Base-by-base conservation (phyloP, 37 sponge, comb jelly and placozoan genomes). In the Diacarnus erythraeanus region DNA sequence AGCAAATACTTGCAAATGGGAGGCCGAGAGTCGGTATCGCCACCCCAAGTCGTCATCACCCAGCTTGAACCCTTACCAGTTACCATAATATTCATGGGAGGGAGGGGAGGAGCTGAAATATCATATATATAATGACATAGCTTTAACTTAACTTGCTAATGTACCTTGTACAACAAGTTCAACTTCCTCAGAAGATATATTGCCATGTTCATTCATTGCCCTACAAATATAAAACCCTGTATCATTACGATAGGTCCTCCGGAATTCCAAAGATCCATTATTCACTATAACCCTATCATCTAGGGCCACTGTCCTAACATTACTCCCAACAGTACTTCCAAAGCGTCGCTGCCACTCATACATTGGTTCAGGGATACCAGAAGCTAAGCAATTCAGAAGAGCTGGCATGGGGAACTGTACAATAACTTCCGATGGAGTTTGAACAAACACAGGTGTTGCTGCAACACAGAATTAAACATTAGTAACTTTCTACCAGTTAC, bases 91-190 rank as follows among this genome's bases (percentile, higher is more conserved):
- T 34, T 58, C 9, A 42, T 35, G 59, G 77, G 84, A 5, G 69
- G 67, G 26, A 77, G 77, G 22, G 84, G 59, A 30, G 77, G 60
- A 69, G 70, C 70, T 68, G 34, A 42, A 41, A 59, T 47, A 75
- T 1, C 17, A 59, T 15, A 12, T 15, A 15, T 12, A 47, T 12
- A 47, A 15, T 47, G 51, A 47, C 51, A 47, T 6, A 12, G 10
- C 6, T 47, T 47, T 6, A 12, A 47, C 6, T 47, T 47, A 47
- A 72, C 54, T 21, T 54, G 43, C 54, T 23, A 21, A 56, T 70
- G 67, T 21, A 82, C 82, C 82, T 29, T 10, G 22, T 25, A 82
- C 82, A 2, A 1, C 4, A 4, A 82, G 74, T 31, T 12, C 59
- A 6, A 26, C 43, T 2, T 3, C 20, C 1, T 39, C n/a, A 21